Evolutionary conservation across 1,140 invertebrate genomes (phyloP), one percentile per base, ranked within the genome.

Genomic region (Reticulitermes speratus): DNA sequence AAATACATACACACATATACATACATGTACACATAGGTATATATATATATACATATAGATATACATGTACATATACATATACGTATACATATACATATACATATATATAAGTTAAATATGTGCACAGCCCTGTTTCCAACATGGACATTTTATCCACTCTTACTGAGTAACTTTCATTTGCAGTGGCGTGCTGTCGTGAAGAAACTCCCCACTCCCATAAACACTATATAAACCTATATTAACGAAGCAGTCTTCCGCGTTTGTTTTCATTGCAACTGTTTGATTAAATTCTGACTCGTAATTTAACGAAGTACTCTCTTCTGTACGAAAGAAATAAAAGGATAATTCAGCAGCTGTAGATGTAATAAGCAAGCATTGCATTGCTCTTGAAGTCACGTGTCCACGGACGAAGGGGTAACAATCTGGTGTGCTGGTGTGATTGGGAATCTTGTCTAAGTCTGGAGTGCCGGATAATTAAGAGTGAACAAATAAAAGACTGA

Each of bases 381-480:
- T 30, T n/a, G 65, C 65, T 75, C 65, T 75, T 75, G 25, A 65
- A 30, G 65, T 75, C 65, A 75, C 65, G 65, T 75, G 65, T 30
- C 59, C 21, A 65, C 8, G 8, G 3, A 65, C 6, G 59, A 65
- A 65, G 59, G 59, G 65, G n/a, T 75, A 75, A 75, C 65, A 75
- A 75, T 75, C n/a, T 30, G 25, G 65, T 75, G 65, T 25, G 65
- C 25, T n/a, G 25, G 65, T 75, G 65, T 75, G 65, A 75, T 75
- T 75, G 65, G 65, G 65, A 75, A 75, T 75, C 65, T 75, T 75
- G 65, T 75, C 25, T 75, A 75, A 75, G 7, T n/a, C 65, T 75
- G n/a, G 65, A 75, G 65, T 25, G 30, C 65, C 65, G 65, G 65
- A 75, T 75, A 75, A 75, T 75, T 75, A 75, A 75, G 65, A 75